These are phyloP conservation scores for Orthonyx spaldingii DNA, from an alignment of 2,113 vertebrate genomes.

Conservation along the genomic window DNA sequence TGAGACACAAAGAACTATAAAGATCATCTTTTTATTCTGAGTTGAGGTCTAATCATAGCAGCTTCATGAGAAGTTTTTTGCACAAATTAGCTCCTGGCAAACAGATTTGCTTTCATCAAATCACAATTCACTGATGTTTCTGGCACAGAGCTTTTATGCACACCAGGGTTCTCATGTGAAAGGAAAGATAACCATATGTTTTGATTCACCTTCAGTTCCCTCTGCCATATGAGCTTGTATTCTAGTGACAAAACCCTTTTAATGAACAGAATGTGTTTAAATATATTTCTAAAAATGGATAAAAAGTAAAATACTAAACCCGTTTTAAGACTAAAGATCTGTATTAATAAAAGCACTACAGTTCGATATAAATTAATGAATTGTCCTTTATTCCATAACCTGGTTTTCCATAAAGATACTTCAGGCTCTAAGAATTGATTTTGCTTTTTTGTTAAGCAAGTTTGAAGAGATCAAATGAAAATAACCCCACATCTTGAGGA, in stretches of 20 bases:
- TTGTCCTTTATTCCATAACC: neutral
- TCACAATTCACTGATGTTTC: neutral
- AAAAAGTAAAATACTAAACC: neutral
- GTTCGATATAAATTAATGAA: neutral
- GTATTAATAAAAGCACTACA: neutral
- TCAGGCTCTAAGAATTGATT: neutral
- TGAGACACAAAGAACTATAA: neutral
- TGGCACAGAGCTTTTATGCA: neutral
- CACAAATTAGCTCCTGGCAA: neutral
- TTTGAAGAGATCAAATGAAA: neutral
- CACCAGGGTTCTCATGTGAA: neutral
- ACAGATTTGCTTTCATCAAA: neutral
- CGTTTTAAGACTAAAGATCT: neutral
- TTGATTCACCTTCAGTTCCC: neutral
- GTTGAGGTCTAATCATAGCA: neutral
- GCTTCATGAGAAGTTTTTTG: neutral
- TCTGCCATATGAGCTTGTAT: neutral
- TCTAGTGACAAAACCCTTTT: neutral
- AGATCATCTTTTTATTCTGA: neutral
- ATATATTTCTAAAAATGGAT: neutral
- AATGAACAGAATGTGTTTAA: neutral
- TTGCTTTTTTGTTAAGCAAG: neutral
- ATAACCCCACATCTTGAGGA: neutral
- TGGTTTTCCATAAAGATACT: neutral
- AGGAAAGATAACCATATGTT: neutral